These are phyloP conservation scores for Chauna torquata DNA, from an alignment of 2,113 vertebrate species.

Conservation along the genomic window DNA sequence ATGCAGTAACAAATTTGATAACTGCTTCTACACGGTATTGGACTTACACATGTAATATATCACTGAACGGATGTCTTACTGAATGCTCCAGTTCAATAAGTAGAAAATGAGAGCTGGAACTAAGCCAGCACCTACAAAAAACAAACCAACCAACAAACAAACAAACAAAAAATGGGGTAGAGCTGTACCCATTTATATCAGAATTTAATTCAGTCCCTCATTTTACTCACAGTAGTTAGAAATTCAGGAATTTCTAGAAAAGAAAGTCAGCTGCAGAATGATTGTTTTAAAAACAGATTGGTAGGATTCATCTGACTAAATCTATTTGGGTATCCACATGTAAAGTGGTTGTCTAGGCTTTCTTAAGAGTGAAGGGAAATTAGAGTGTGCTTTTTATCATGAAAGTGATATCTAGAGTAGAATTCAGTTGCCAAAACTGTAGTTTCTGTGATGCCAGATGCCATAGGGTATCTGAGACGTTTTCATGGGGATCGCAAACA, in stretches of 20 bases:
- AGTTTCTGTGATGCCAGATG: neutral
- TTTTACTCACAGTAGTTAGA: neutral
- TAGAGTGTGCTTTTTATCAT: neutral
- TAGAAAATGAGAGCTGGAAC: neutral
- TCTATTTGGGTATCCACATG: neutral
- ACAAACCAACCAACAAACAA: no score
- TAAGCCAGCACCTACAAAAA: neutral
- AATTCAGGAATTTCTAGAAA: neutral
- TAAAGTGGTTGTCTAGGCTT: neutral
- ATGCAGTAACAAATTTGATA: neutral
- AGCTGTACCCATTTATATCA: neutral
- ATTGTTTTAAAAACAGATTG: neutral
- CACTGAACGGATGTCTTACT: neutral
- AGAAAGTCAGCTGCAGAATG: neutral
- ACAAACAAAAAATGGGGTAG: neutral
- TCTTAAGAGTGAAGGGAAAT: neutral
- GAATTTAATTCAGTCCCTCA: neutral
- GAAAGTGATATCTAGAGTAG: neutral
- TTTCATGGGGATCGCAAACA: neutral
- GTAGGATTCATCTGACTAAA: neutral
- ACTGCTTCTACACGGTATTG: neutral
- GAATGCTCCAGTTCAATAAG: neutral
- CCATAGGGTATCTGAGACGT: neutral
- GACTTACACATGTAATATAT: neutral
- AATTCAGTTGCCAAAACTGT: neutral